Evolutionary conservation across 2,888 invertebrate genomes (phyloP).

Genomic region (Tinea semifulvella): DNA sequence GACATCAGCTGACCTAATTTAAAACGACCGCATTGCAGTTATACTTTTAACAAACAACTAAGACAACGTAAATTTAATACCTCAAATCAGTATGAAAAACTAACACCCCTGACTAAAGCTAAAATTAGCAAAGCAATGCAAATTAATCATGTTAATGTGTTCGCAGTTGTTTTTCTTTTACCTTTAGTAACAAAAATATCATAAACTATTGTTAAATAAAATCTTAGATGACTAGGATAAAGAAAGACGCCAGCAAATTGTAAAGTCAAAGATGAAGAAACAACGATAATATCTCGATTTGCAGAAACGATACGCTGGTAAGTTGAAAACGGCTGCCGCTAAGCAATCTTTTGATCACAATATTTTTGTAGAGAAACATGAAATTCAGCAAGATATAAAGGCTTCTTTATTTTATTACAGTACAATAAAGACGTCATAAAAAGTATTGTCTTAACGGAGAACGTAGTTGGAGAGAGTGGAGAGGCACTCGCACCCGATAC

Average conservation of each 20-base stretch:
- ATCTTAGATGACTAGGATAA: no score
- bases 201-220: conserved; percentile 2
- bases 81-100: no score
- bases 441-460: neutral
- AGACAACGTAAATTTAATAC: no score
- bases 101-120: no score
- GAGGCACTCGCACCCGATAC: neutral
- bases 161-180: no score
- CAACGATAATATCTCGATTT: no score
- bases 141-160: no score
- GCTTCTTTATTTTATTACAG: neutral
- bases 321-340: neutral
- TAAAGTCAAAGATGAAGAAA: no score
- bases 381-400: neutral
- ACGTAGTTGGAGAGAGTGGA: neutral
- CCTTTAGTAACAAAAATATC: no score
- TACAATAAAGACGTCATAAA: no score
- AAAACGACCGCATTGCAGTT: neutral
- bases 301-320: neutral
- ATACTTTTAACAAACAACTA: no score
- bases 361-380: neutral
- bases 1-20: neutral
- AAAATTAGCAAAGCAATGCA: no score
- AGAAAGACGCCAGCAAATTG: neutral
- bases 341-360: neutral